These are phyloP conservation scores for Polydrusus tereticollis DNA, from an alignment of 2,888 invertebrate genomes.

Conservation along the genomic window DNA sequence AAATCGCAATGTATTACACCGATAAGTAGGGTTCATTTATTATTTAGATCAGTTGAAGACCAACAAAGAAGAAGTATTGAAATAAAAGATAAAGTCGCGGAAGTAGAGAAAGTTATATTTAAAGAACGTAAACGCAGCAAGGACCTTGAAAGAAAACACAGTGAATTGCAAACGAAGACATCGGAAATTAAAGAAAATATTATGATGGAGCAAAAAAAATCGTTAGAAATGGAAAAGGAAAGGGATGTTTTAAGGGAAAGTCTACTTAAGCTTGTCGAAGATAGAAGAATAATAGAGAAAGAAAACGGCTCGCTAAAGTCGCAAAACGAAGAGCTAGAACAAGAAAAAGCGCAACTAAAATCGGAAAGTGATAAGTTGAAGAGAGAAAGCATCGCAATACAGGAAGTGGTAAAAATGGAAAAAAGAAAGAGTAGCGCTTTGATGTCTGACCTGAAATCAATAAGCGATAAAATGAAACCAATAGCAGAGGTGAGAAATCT, in stretches of 20 bases:
- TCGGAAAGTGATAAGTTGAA: conserved; percentile 23
- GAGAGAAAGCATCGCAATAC: conserved; percentile 29
- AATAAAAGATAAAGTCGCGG: conserved; percentile 54
- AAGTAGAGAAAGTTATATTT: conserved; percentile 54
- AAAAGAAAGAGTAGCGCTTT: conserved; percentile 26
- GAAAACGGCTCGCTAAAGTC: conserved; percentile 5
- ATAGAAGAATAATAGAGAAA: not conserved
- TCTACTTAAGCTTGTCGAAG: conserved; percentile 5
- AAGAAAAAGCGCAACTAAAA: conserved; percentile 25
- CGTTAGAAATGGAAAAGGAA: conserved; percentile 33
- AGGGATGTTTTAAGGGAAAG: conserved; percentile 38
- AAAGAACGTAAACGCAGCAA: conserved; percentile 55
- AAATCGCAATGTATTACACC: too few species aligned
- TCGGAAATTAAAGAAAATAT: conserved; percentile 40
- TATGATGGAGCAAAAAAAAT: conserved; percentile 28
- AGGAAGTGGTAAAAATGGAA: conserved; percentile 20
- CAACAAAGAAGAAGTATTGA: conserved; percentile 53
- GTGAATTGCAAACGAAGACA: conserved; percentile 33
- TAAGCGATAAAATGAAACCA: not conserved
- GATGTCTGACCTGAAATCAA: conserved; percentile 31
- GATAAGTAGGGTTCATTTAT: too few species aligned
- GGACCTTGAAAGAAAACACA: conserved; percentile 52
- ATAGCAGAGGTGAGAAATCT: conserved; percentile 7
- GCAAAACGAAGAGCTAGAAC: not conserved
- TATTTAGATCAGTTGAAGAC: conserved; percentile 51